Percentiles rank a stretch among this genome's conserved stretches.
These are phyloP conservation scores for Ecliptopera silaceata DNA, from an alignment of 2,888 invertebrate species.

Conservation along the genomic window DNA sequence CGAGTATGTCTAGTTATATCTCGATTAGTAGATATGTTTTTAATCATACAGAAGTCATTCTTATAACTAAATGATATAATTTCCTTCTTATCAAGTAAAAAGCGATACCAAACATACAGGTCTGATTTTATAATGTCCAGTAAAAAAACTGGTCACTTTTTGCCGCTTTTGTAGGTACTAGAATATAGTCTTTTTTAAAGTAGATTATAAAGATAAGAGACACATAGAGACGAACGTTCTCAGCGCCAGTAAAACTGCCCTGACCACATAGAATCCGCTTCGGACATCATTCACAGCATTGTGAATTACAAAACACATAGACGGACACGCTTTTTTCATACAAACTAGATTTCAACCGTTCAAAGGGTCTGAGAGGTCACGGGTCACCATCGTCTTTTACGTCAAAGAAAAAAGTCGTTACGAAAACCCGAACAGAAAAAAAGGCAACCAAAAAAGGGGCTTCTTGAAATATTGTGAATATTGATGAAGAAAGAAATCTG, in stretches of 20 bases:
- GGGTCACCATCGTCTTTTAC: constrained; percentile 77
- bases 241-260: constrained; percentile 46
- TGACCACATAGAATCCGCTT: constrained; percentile 61
- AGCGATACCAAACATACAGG: too few species aligned
- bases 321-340: constrained; percentile 72
- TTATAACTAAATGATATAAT: too few species aligned
- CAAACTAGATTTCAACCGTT: constrained; percentile 76
- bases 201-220: constrained; percentile 11
- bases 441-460: constrained; percentile 71
- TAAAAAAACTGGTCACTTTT: neutral
- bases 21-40: too few species aligned
- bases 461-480: constrained; percentile 81
- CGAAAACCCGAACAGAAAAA: constrained; percentile 65
- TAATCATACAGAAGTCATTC: too few species aligned
- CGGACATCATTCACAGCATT: constrained; percentile 58
- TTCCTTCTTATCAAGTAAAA: too few species aligned
- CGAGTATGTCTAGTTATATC: neutral
- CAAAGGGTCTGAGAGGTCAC: constrained; percentile 71
- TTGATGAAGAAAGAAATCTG: constrained; percentile 82
- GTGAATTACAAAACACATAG: constrained; percentile 54
- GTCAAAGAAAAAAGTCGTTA: constrained; percentile 79
- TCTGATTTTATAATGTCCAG: neutral
- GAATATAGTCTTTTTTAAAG: neutral
- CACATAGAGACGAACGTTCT: constrained; percentile 17
- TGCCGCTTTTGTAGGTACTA: neutral